These are phyloP conservation scores for Lasiommata megera DNA, from an alignment of 2,888 invertebrate genomes.

Conservation along the genomic window DNA sequence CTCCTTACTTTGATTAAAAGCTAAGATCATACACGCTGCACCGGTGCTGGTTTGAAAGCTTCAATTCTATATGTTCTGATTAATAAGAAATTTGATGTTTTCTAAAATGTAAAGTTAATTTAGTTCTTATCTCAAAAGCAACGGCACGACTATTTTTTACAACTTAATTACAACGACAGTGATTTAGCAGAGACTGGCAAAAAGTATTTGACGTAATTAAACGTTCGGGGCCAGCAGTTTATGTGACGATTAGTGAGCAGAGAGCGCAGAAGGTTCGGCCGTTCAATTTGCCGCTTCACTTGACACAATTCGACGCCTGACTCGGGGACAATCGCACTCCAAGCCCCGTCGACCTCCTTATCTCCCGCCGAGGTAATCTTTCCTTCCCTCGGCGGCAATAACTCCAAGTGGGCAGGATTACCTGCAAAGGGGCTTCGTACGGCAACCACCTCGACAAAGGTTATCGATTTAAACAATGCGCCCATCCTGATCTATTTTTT, in stretches of 20 bases:
- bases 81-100: too few relatives aligned
- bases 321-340: slow-evolving; percentile 81
- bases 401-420: slow-evolving; percentile 81
- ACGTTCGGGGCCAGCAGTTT: slow-evolving; percentile 72
- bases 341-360: slow-evolving; percentile 80
- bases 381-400: slow-evolving; percentile 81
- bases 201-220: slow-evolving; percentile 73
- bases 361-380: slow-evolving; percentile 81
- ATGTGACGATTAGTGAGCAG: slow-evolving; percentile 78
- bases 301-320: slow-evolving; percentile 82
- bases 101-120: background rate
- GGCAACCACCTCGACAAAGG: slow-evolving; percentile 74
- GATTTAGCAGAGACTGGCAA: slow-evolving; percentile 33
- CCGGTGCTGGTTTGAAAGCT: too few relatives aligned
- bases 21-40: too few relatives aligned
- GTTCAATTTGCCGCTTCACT: slow-evolving; percentile 82
- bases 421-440: slow-evolving; percentile 77
- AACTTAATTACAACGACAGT: slow-evolving; percentile 15
- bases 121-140: background rate
- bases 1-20: too few relatives aligned
- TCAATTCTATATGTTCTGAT: too few relatives aligned
- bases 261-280: slow-evolving; percentile 77
- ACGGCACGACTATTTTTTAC: slow-evolving; percentile 1
- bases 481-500: slow-evolving; percentile 54
- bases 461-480: slow-evolving; percentile 77